Conservation (phyloP, 2,888 invertebrate genomes). For the Myopa testacea region DNA sequence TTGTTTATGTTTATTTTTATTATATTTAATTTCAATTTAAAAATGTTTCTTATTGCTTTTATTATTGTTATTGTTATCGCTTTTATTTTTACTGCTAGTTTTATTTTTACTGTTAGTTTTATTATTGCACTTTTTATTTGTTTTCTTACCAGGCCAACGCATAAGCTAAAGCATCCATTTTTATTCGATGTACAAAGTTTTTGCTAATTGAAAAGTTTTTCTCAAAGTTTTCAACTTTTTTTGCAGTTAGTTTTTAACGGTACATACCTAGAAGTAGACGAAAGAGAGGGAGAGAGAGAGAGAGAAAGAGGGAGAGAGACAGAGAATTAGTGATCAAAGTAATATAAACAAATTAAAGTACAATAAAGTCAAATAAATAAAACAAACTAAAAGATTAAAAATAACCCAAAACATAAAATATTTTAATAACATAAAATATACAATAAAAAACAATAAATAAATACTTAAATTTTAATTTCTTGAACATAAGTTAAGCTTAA, state of each 20-base stretch:
- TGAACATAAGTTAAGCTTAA: neutral
- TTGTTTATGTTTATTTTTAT: too few species aligned
- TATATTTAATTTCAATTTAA: too few species aligned
- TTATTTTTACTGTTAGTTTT: neutral
- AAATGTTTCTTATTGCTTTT: neutral
- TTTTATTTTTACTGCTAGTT: neutral
- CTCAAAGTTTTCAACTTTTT: neutral
- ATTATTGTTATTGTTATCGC: neutral
- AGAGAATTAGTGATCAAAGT: neutral
- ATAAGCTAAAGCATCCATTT: slow-evolving; percentile 45
- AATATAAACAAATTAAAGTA: too few species aligned
- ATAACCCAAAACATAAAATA: neutral
- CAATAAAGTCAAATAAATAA: too few species aligned
- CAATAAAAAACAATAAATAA: neutral
- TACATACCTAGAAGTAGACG: slow-evolving; percentile 45
- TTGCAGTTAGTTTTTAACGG: slow-evolving; percentile 5
- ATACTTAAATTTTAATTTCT: neutral
- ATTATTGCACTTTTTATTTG: neutral
- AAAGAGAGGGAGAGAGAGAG: neutral
- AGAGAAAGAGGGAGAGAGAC: neutral
- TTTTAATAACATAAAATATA: neutral
- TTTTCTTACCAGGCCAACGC: slow-evolving; percentile 46
- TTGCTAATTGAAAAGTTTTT: neutral
- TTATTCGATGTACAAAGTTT: slow-evolving; percentile 3
- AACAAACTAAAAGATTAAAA: too few species aligned